A percentile compares a stretch with the other conserved stretches of the same genome.
Evolutionary conservation across 2,797 vertebrate species (phyloP).

Genomic region (Semotilus atromaculatus): DNA sequence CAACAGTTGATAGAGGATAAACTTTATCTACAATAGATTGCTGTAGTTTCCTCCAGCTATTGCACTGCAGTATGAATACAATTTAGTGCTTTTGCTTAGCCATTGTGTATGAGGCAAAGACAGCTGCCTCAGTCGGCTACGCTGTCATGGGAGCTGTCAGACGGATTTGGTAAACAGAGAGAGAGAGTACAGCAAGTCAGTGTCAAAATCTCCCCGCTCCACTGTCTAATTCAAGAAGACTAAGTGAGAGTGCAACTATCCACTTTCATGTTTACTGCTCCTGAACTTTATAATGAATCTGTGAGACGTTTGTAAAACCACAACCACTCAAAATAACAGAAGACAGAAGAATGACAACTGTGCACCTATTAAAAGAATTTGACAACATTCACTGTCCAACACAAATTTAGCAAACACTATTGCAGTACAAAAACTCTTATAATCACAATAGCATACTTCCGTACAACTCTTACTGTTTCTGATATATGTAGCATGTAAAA

Average conservation of each 20-base stretch:
- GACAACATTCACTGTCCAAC: background rate
- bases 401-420: background rate
- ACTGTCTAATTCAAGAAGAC: constrained; percentile 38
- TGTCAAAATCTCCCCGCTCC: constrained; percentile 24
- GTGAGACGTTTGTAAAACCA: background rate
- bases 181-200: constrained; percentile 29
- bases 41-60: background rate
- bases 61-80: background rate
- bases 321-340: constrained; percentile 2
- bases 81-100: constrained; percentile 14
- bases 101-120: constrained; percentile 18
- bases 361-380: background rate
- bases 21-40: background rate
- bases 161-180: constrained; percentile 37
- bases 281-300: constrained; percentile 1
- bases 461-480: background rate
- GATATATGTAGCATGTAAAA: background rate
- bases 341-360: background rate
- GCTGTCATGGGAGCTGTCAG: constrained; percentile 38
- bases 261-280: constrained; percentile 2
- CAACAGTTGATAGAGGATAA: background rate
- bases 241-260: constrained; percentile 12
- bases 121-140: constrained; percentile 17
- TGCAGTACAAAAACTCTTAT: background rate
- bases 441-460: background rate